These are phyloP conservation scores for Uria aalge DNA, from an alignment of 2,113 vertebrate genomes.

Conservation along the genomic window DNA sequence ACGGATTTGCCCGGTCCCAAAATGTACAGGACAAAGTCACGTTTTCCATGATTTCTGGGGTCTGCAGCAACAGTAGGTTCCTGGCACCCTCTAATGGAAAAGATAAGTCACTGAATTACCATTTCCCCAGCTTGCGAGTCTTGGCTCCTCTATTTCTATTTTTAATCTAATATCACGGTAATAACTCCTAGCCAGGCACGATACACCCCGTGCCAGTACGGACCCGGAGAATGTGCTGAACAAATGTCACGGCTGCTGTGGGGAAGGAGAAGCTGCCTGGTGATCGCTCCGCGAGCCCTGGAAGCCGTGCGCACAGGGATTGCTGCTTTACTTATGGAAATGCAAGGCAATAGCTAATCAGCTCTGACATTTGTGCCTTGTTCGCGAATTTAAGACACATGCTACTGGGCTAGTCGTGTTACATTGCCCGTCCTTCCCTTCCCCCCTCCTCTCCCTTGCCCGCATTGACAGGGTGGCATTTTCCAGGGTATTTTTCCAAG, in stretches of 20 bases:
- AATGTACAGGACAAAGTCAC: neutral
- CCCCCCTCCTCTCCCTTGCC: neutral
- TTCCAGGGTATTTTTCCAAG: neutral
- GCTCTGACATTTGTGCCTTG: conserved; percentile 14
- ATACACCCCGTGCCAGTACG: neutral
- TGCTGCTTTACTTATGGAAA: conserved; percentile 19
- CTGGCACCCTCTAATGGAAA: conserved; percentile 70
- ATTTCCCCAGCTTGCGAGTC: neutral
- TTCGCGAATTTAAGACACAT: neutral
- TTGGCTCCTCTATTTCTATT: neutral
- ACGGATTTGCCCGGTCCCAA: neutral
- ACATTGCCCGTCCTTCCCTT: neutral
- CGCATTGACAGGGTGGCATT: neutral
- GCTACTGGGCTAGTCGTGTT: neutral
- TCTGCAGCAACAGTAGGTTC: conserved; percentile 26
- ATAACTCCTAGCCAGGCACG: neutral
- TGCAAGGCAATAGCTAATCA: neutral
- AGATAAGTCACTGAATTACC: conserved; percentile 20
- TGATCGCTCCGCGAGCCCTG: neutral
- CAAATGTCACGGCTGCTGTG: conserved; percentile 26
- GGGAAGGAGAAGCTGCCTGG: neutral
- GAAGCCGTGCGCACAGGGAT: neutral
- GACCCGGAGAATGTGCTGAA: neutral
- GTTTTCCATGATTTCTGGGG: neutral
- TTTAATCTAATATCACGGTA: neutral